phyloP scores from a whole-genome alignment of 2,888 invertebrate species.

The Drosophila nigritarsus region DNA sequence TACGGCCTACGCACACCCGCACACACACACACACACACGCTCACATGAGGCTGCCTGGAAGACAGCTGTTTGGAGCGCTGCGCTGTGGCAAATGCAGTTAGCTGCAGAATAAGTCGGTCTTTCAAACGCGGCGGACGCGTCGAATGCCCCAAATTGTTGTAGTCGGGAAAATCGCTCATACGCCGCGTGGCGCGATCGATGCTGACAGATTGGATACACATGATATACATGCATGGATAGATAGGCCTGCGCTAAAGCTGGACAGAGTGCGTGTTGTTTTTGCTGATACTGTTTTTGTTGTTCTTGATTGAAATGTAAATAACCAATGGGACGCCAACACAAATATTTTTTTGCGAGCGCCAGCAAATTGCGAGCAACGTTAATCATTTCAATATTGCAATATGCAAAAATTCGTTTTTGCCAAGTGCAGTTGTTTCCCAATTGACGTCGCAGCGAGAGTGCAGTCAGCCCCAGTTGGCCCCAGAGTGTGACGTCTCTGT shows the following conservation, averaged over 20 bases:
- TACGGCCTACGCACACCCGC: constrained; percentile 72
- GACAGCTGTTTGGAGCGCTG: constrained; percentile 70
- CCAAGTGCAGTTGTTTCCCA: constrained; percentile 43
- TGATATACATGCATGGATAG: background rate
- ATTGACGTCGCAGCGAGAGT: constrained; percentile 49
- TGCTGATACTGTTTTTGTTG: constrained; percentile 11
- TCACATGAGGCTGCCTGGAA: constrained; percentile 62
- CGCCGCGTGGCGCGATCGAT: constrained; percentile 69
- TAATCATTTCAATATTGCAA: constrained; percentile 50
- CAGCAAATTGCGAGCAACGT: constrained; percentile 32
- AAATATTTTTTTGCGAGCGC: constrained; percentile 47
- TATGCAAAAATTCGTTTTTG: constrained; percentile 16
- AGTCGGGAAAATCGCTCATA: constrained; percentile 55
- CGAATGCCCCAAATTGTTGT: constrained; percentile 22
- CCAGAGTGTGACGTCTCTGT: constrained; percentile 38
- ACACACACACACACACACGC: constrained; percentile 16
- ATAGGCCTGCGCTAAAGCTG: constrained; percentile 20
- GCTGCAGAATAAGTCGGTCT: constrained; percentile 78
- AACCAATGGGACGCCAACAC: constrained; percentile 61
- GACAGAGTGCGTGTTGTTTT: constrained; percentile 17
- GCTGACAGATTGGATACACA: constrained; percentile 9
- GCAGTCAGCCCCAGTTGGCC: constrained; percentile 16
- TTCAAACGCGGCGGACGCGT: constrained; percentile 68
- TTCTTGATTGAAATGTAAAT: constrained; percentile 72
- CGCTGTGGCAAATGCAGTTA: constrained; percentile 56